Evolutionary conservation across 2,113 vertebrate species (phyloP).

Genomic region (Heptranchias perlo): DNA sequence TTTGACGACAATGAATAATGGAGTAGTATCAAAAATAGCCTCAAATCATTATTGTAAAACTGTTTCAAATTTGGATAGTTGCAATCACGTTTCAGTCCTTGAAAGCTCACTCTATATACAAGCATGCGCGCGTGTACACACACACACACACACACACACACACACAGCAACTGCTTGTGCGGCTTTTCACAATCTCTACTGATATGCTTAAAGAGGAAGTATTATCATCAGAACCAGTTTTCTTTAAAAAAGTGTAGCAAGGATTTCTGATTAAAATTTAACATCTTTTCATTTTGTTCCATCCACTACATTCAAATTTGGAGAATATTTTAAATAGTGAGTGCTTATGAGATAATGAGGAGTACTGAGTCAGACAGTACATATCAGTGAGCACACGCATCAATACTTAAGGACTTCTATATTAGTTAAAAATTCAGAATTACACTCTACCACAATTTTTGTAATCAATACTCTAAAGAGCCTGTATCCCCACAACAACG

Average conservation of each 20-base stretch:
- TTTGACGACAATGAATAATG: background rate
- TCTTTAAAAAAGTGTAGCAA: background rate
- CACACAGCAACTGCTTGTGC: background rate
- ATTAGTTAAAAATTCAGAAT: conserved; percentile 1
- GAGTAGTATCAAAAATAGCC: background rate
- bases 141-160: background rate
- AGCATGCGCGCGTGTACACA: too few relatives aligned
- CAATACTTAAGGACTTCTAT: background rate
- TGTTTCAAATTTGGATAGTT: conserved; percentile 5
- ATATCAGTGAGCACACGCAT: background rate
- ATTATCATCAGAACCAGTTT: conserved; percentile 6
- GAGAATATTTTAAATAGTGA: conserved; percentile 11
- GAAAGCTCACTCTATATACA: background rate
- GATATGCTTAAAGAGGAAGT: conserved; percentile 19
- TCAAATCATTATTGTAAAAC: background rate
- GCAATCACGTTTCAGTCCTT: conserved; percentile 26
- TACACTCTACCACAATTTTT: background rate
- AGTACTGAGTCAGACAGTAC: background rate
- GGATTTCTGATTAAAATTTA: conserved; percentile 10
- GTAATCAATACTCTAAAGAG: background rate
- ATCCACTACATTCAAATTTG: background rate
- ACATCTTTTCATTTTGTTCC: conserved; percentile 8
- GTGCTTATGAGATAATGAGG: conserved; percentile 18
- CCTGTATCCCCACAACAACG: background rate
- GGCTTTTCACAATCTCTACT: conserved; percentile 1